These are phyloP conservation scores for Pectinophora gossypiella DNA, from an alignment of 1,140 invertebrate species.

Conservation along the genomic window DNA sequence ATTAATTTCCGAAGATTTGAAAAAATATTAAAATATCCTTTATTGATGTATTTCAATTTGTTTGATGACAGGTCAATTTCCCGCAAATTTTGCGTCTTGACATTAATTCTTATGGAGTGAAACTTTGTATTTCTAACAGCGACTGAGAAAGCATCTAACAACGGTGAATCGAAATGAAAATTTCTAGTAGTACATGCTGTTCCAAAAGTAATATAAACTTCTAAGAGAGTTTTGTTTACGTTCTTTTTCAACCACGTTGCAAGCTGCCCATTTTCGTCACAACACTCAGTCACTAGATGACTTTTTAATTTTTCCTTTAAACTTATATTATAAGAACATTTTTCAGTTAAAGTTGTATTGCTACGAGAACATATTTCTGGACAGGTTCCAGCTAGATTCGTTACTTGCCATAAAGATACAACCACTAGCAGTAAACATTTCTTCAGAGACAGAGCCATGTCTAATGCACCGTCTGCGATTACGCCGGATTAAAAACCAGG, in stretches of 20 bases:
- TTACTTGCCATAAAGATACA: slow-evolving; percentile 45
- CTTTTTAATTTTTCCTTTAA: slow-evolving; percentile 43
- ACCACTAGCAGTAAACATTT: slow-evolving; percentile 53
- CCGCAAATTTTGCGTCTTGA: slow-evolving; percentile 46
- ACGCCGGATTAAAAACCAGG: slow-evolving; percentile 58
- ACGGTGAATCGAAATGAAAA: slow-evolving; percentile 39
- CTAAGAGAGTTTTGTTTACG: slow-evolving; percentile 44
- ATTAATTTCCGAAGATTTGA: slow-evolving; percentile 57
- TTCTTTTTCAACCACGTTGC: slow-evolving; percentile 26
- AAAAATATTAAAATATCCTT: slow-evolving; percentile 55
- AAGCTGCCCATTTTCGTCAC: slow-evolving; percentile 29
- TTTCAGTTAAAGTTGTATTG: slow-evolving; percentile 33
- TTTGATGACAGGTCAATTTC: slow-evolving; percentile 68
- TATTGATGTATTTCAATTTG: slow-evolving; percentile 52
- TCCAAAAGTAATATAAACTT: slow-evolving; percentile 36
- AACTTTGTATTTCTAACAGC: slow-evolving; percentile 59
- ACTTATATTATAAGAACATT: slow-evolving; percentile 52
- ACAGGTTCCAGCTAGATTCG: slow-evolving; percentile 40
- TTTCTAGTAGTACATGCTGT: slow-evolving; percentile 38
- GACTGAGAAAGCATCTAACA: slow-evolving; percentile 51
- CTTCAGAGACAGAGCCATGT: slow-evolving; percentile 52
- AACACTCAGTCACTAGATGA: slow-evolving; percentile 37
- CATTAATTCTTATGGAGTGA: slow-evolving; percentile 39
- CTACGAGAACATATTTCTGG: slow-evolving; percentile 38
- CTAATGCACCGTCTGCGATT: slow-evolving; percentile 26